Evolutionary conservation across 2,797 vertebrate genomes (phyloP).

Genomic region (Acipenser ruthenus): DNA sequence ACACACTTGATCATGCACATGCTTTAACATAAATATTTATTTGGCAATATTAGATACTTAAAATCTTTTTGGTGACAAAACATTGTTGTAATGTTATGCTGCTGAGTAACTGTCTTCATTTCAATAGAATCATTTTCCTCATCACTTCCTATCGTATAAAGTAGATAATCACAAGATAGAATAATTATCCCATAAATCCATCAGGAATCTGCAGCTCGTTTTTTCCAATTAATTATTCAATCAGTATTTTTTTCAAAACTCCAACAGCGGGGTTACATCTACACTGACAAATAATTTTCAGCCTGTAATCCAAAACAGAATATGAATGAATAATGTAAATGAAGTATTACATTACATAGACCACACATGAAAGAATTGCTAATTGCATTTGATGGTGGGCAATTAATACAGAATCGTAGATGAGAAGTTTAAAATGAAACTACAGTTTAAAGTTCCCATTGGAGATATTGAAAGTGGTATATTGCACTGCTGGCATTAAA

Average conservation of each 20-base stretch:
- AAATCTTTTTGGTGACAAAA: slow-evolving; percentile 48
- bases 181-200: slow-evolving; percentile 97
- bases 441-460: slow-evolving; percentile 78
- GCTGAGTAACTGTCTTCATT: slow-evolving; percentile 66
- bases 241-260: slow-evolving; percentile 87
- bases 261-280: slow-evolving; percentile 90
- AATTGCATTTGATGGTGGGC: slow-evolving; percentile 98
- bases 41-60: slow-evolving; percentile 33
- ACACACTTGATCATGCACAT: too few species aligned
- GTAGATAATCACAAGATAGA: slow-evolving; percentile 92
- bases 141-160: slow-evolving; percentile 82
- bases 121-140: slow-evolving; percentile 66
- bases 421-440: slow-evolving; percentile 80
- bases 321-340: slow-evolving; percentile 99
- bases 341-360: slow-evolving; percentile 99
- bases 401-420: slow-evolving; percentile 97
- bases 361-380: slow-evolving; percentile 97
- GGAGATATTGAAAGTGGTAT: slow-evolving; percentile 57
- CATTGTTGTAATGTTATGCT: slow-evolving; percentile 59
- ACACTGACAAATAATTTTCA: slow-evolving; percentile 95
- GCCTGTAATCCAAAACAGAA: slow-evolving; percentile 94
- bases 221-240: slow-evolving; percentile 91
- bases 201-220: slow-evolving; percentile 92
- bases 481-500: slow-evolving; percentile 52
- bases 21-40: slow-evolving; percentile 39